Conservation (phyloP, 2,888 invertebrate species). For the Pelosia muscerda region DNA sequence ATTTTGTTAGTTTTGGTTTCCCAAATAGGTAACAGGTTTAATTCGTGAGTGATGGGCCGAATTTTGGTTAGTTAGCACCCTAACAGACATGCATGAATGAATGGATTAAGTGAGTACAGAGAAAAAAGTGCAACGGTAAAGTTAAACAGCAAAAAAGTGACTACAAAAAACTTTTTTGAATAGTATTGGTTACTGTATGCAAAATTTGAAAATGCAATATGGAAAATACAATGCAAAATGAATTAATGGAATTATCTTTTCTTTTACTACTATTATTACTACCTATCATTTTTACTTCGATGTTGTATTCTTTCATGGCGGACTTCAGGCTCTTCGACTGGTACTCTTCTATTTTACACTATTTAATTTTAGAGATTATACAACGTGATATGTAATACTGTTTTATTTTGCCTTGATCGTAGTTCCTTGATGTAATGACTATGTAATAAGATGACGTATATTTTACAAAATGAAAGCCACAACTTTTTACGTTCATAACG, state of each 20-base stretch:
- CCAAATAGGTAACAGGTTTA: slow-evolving; percentile 60
- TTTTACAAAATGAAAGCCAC: background rate
- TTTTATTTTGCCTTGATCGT: too few species aligned
- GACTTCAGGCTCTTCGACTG: too few species aligned
- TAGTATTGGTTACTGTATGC: background rate
- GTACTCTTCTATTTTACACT: too few species aligned
- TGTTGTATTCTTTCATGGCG: too few species aligned
- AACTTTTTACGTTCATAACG: slow-evolving; percentile 39
- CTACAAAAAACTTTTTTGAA: background rate
- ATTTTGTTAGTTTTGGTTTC: slow-evolving; percentile 62
- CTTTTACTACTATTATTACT: too few species aligned
- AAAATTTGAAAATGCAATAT: background rate
- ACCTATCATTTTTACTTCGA: too few species aligned
- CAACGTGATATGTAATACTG: too few species aligned
- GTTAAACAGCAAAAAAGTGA: background rate
- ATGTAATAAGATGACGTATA: background rate
- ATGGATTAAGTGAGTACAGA: slow-evolving; percentile 44
- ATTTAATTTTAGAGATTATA: too few species aligned
- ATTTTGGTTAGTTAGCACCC: slow-evolving; percentile 39
- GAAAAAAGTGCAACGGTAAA: slow-evolving; percentile 21
- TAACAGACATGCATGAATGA: slow-evolving; percentile 44
- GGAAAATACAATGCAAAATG: background rate
- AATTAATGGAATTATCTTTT: too few species aligned
- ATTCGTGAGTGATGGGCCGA: slow-evolving; percentile 34
- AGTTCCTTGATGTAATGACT: background rate